Evolutionary conservation across 2,888 invertebrate species (phyloP).

Genomic region (Volucella inflata): DNA sequence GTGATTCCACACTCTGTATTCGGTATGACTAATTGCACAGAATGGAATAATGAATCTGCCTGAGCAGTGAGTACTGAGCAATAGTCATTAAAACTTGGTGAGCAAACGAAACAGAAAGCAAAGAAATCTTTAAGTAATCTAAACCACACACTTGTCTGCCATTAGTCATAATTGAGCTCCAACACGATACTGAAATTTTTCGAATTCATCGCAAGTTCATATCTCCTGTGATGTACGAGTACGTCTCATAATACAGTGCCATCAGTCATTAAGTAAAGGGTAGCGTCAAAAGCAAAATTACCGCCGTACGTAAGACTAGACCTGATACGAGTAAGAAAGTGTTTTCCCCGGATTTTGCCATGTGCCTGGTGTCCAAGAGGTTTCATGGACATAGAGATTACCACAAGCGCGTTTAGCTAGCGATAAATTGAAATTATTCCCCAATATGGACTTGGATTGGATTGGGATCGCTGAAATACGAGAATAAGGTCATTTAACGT

Average conservation of each 20-base stretch:
- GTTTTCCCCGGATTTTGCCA: conserved; percentile 21
- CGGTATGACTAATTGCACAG: conserved; percentile 27
- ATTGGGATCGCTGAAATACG: conserved; percentile 17
- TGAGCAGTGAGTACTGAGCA: neutral
- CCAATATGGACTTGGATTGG: conserved; percentile 42
- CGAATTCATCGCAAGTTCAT: conserved; percentile 21
- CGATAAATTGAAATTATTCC: conserved; percentile 41
- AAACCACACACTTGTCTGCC: neutral
- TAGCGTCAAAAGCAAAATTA: conserved; percentile 2
- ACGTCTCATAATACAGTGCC: neutral
- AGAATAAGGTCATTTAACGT: conserved; percentile 23
- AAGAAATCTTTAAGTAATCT: conserved; percentile 5
- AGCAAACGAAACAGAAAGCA: conserved; percentile 14
- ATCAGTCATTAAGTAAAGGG: neutral
- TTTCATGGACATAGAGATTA: conserved; percentile 20
- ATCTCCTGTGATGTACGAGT: conserved; percentile 7
- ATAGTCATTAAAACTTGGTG: conserved; percentile 4
- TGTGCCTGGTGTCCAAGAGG: conserved; percentile 18
- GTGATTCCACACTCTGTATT: conserved; percentile 2
- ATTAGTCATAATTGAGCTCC: conserved; percentile 12
- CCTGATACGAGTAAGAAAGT: conserved; percentile 32
- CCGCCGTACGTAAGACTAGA: neutral
- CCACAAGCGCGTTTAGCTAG: conserved; percentile 28
- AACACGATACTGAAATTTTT: conserved; percentile 22
- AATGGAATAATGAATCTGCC: neutral